Conservation (phyloP, 2,888 invertebrate species). For the Pheosia tremula region DNA sequence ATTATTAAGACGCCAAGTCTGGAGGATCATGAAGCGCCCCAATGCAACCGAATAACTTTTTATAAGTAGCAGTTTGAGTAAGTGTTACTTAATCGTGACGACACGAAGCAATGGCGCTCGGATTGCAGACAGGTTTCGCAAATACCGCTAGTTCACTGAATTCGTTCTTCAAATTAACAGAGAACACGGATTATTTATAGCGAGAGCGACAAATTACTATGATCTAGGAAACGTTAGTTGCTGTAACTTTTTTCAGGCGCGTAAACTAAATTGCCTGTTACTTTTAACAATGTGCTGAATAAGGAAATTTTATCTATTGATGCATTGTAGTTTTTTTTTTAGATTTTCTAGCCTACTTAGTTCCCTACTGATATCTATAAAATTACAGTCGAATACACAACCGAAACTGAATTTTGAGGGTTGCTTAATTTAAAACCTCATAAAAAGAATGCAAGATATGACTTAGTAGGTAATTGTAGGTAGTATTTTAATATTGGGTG, state of each 20-base stretch:
- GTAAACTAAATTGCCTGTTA: not conserved
- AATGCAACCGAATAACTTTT: slow-evolving; percentile 17
- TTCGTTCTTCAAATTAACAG: slow-evolving; percentile 11
- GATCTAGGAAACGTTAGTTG: not conserved
- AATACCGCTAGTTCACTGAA: slow-evolving; percentile 17
- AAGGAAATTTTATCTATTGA: not conserved
- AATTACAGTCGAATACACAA: not conserved
- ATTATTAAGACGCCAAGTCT: too few species aligned
- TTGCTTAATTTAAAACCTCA: too few species aligned
- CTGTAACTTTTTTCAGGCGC: not conserved
- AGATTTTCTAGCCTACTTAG: not conserved
- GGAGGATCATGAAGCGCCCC: not conserved
- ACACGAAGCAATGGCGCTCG: slow-evolving; percentile 24
- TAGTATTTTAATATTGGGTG: too few species aligned
- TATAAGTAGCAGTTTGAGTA: slow-evolving; percentile 17
- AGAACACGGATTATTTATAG: slow-evolving; percentile 1
- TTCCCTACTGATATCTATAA: not conserved
- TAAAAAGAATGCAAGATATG: too few species aligned
- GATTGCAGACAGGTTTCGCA: slow-evolving; percentile 31
- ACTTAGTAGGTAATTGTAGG: too few species aligned
- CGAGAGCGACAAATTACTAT: slow-evolving; percentile 6
- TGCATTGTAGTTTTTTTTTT: not conserved
- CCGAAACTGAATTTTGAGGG: too few species aligned
- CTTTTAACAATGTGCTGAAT: not conserved
- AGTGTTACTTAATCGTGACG: slow-evolving; percentile 37